Conservation (phyloP, 2,888 invertebrate species). For the Platypus cylindrus region DNA sequence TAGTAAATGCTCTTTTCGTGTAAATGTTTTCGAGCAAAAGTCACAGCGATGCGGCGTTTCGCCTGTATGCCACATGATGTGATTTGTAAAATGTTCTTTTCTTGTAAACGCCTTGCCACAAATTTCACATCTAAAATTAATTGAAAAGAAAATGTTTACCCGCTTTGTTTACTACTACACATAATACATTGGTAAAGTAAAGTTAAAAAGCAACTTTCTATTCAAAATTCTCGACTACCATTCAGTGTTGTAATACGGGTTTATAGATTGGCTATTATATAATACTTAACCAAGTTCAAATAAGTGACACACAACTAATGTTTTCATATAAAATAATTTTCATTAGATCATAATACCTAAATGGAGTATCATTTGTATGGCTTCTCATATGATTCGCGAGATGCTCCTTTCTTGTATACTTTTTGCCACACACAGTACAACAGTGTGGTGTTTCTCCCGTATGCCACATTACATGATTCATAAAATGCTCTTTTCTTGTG, state of each 20-base stretch:
- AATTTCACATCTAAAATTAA: conserved; percentile 55
- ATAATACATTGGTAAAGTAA: too few relatives aligned
- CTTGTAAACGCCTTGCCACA: conserved; percentile 81
- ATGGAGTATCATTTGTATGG: conserved; percentile 75
- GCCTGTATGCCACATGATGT: conserved; percentile 76
- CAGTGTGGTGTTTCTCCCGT: conserved; percentile 79
- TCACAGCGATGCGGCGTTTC: conserved; percentile 69
- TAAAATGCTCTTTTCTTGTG: conserved; percentile 63
- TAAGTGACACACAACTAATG: too few relatives aligned
- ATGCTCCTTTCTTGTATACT: conserved; percentile 81
- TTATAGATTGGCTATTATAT: too few relatives aligned
- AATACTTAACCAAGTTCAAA: too few relatives aligned
- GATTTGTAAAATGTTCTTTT: conserved; percentile 83
- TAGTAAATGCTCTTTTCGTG: conserved; percentile 65
- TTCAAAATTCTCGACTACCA: too few relatives aligned
- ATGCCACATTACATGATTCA: conserved; percentile 74
- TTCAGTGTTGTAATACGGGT: too few relatives aligned
- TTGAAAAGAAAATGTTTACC: background rate
- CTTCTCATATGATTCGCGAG: conserved; percentile 79
- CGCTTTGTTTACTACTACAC: too few relatives aligned
- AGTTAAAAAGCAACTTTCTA: too few relatives aligned
- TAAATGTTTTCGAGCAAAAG: conserved; percentile 68
- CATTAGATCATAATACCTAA: too few relatives aligned
- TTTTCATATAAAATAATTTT: too few relatives aligned
- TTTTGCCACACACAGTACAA: conserved; percentile 77